Evolutionary conservation across 2,113 vertebrate species (phyloP).

Genomic region (Pseudopodoces humilis): DNA sequence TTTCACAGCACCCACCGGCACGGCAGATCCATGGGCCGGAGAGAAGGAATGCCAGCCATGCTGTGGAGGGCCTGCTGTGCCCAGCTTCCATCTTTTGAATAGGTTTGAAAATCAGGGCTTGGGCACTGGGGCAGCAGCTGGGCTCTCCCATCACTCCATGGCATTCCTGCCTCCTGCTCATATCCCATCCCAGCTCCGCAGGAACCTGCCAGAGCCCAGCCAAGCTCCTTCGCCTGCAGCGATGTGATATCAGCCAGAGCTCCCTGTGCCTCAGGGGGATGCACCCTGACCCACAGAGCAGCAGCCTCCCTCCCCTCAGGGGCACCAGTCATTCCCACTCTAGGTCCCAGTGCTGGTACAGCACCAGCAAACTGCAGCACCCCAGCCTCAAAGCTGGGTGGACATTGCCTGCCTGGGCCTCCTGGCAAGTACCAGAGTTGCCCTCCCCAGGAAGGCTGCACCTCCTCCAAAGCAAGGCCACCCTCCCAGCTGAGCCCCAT

Average conservation of each 20-base stretch:
- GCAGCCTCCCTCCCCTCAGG: not conserved
- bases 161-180: not conserved
- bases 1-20: fast-evolving
- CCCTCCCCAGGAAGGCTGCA: not conserved
- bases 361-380: not conserved
- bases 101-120: not conserved
- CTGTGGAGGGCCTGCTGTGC: fast-evolving
- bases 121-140: not conserved
- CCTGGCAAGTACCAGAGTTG: fast-evolving
- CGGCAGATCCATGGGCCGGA: fast-evolving
- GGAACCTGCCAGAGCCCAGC: not conserved
- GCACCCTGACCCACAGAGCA: fast-evolving
- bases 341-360: not conserved
- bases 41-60: not conserved
- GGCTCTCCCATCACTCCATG: not conserved
- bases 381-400: not conserved
- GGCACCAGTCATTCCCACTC: not conserved
- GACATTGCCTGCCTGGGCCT: not conserved
- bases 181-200: fast-evolving
- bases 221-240: not conserved
- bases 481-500: not conserved
- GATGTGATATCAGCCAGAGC: fast-evolving
- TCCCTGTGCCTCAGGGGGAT: fast-evolving
- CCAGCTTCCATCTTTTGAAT: not conserved
- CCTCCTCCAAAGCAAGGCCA: not conserved